Percentiles rank a stretch among this genome's conserved stretches.
phyloP scores from a whole-genome alignment of 2,797 vertebrate species.

The Helicolenus hilgendorfi region DNA sequence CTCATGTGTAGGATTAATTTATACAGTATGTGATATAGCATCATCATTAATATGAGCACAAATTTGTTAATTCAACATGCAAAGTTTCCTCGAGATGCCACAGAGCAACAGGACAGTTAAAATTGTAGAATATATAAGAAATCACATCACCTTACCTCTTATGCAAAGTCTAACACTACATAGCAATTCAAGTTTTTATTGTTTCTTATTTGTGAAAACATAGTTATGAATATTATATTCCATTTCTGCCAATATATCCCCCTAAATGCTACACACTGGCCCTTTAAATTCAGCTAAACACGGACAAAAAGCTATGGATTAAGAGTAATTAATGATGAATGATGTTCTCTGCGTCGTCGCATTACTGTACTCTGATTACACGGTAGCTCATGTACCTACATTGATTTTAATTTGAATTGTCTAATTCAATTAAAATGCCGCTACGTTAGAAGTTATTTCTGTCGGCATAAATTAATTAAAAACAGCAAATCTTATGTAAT shows the following conservation, averaged over 20 bases:
- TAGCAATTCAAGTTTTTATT: no score
- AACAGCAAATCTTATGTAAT: slow-evolving; percentile 4
- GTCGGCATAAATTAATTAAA: not conserved
- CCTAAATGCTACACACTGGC: rapidly evolving
- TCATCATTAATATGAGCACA: not conserved
- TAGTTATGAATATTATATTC: not conserved
- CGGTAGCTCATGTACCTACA: not conserved
- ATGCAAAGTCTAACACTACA: no score
- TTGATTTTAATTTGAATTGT: not conserved
- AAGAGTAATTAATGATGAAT: not conserved
- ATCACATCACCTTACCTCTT: not conserved
- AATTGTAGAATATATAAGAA: not conserved
- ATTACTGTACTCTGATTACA: not conserved
- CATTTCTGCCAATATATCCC: not conserved
- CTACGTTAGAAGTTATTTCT: not conserved
- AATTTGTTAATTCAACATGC: not conserved
- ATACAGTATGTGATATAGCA: no score
- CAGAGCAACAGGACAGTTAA: not conserved
- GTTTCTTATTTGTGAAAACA: not conserved
- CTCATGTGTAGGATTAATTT: not conserved
- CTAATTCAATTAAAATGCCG: not conserved
- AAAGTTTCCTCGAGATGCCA: not conserved
- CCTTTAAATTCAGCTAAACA: not conserved
- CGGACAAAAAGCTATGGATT: not conserved
- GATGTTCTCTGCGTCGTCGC: not conserved